These are phyloP conservation scores for Callopanchax toddi DNA, from an alignment of 2,113 vertebrate genomes.

Conservation along the genomic window DNA sequence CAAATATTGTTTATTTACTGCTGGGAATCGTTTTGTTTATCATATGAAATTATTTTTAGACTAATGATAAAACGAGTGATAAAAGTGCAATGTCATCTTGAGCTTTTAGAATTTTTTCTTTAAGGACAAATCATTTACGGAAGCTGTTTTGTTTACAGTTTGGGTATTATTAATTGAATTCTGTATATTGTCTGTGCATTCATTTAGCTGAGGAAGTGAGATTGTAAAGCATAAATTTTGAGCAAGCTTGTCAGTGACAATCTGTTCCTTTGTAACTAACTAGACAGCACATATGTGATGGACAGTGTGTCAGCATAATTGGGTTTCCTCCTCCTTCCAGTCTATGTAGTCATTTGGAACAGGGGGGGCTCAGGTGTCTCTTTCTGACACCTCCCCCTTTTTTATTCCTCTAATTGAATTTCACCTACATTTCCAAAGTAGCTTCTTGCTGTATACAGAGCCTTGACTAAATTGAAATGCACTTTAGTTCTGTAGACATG, in stretches of 20 bases:
- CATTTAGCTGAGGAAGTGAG: too few species aligned
- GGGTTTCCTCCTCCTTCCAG: slow-evolving; percentile 55
- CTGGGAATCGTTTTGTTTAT: too few species aligned
- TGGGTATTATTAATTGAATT: too few species aligned
- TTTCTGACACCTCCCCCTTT: slow-evolving; percentile 43
- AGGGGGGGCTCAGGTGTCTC: slow-evolving; percentile 76
- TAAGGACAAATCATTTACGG: too few species aligned
- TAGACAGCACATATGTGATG: slow-evolving; percentile 64
- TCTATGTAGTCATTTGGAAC: slow-evolving; percentile 55
- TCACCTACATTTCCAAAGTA: slow-evolving; percentile 61
- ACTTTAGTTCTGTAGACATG: slow-evolving; percentile 65
- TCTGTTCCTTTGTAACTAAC: slow-evolving; percentile 50
- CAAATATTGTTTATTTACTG: too few species aligned
- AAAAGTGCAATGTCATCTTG: too few species aligned
- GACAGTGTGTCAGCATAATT: slow-evolving; percentile 69
- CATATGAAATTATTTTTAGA: too few species aligned
- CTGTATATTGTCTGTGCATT: too few species aligned
- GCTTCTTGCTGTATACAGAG: slow-evolving; percentile 55
- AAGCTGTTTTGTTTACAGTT: too few species aligned
- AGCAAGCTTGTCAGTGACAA: slow-evolving; percentile 18
- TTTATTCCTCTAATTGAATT: slow-evolving; percentile 74
- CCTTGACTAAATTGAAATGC: slow-evolving; percentile 64
- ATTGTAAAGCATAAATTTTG: slow-evolving; percentile 27
- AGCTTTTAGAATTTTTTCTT: too few species aligned
- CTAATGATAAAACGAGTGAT: too few species aligned